phyloP scores from a whole-genome alignment of 2,797 vertebrate genomes.

The Xyrichtys novacula region DNA sequence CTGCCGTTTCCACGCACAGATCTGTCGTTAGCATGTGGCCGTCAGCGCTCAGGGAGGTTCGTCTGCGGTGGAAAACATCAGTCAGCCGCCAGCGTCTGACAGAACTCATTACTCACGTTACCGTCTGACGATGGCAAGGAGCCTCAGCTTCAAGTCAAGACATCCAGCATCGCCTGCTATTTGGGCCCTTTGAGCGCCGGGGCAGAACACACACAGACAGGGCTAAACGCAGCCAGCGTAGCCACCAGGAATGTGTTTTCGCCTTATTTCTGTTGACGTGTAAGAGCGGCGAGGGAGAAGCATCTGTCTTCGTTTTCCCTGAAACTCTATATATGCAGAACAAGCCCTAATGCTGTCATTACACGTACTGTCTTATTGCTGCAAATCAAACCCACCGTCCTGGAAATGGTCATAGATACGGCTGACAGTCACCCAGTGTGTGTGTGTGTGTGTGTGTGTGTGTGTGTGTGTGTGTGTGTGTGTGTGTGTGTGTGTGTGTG shows the following conservation, averaged over 20 bases:
- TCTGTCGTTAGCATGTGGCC: constrained; percentile 66
- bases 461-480: constrained; percentile 2
- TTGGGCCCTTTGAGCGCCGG: constrained; percentile 49
- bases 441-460: constrained; percentile 10
- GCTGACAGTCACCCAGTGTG: constrained; percentile 32
- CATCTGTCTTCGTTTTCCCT: constrained; percentile 76
- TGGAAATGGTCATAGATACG: constrained; percentile 46
- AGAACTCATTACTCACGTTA: constrained; percentile 73
- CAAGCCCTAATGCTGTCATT: constrained; percentile 70
- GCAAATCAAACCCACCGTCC: constrained; percentile 59
- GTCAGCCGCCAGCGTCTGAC: constrained; percentile 71
- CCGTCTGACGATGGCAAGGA: constrained; percentile 76
- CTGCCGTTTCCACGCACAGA: constrained; percentile 27
- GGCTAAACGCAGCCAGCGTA: constrained; percentile 48
- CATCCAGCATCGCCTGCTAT: constrained; percentile 58
- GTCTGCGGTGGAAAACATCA: constrained; percentile 72
- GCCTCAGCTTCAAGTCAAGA: constrained; percentile 56
- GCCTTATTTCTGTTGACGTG: constrained; percentile 69
- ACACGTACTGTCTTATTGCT: constrained; percentile 56
- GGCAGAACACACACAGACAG: constrained; percentile 64
- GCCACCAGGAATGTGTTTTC: constrained; percentile 77
- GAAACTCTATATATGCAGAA: constrained; percentile 73
- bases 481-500: constrained; percentile 14
- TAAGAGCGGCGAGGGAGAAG: constrained; percentile 51
- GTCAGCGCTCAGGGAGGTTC: constrained; percentile 61